Evolutionary conservation across 2,888 invertebrate genomes (phyloP).

Genomic region (Teleogryllus oceanicus): DNA sequence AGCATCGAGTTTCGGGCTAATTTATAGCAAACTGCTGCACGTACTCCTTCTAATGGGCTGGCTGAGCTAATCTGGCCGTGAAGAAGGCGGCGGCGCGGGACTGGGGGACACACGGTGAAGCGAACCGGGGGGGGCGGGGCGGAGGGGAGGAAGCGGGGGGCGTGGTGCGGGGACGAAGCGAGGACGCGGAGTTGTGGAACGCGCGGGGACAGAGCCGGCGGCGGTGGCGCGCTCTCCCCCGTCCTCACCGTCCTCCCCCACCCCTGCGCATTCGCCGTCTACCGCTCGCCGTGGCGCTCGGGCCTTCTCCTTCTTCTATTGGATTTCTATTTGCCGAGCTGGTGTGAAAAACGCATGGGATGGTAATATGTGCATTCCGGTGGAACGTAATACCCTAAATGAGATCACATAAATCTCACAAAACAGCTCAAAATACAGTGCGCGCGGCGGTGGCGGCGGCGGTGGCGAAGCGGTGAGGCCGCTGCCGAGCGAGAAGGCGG

Average conservation of each 20-base stretch:
- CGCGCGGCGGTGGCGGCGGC: neutral
- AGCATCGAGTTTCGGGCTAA: constrained; percentile 21
- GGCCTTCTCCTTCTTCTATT: constrained; percentile 24
- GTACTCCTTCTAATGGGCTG: constrained; percentile 8
- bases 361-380: constrained; percentile 39
- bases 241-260: no score
- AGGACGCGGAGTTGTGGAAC: no score
- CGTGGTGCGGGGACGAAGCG: no score
- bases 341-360: constrained; percentile 37
- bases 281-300: no score
- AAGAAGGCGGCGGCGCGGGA: neutral
- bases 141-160: no score
- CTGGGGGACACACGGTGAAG: no score
- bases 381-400: constrained; percentile 39
- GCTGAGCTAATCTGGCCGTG: constrained; percentile 18
- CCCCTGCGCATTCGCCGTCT: no score
- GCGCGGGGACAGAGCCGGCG: no score
- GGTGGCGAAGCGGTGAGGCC: neutral
- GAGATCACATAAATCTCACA: constrained; percentile 38
- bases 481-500: neutral
- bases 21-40: constrained; percentile 20
- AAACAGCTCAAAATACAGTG: constrained; percentile 32
- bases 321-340: constrained; percentile 39
- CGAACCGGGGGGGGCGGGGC: no score
- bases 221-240: no score